Evolutionary conservation across 2,888 invertebrate genomes (phyloP), one percentile per base, ranked within the genome.

Genomic region (Amblyjoppa proteus): DNA sequence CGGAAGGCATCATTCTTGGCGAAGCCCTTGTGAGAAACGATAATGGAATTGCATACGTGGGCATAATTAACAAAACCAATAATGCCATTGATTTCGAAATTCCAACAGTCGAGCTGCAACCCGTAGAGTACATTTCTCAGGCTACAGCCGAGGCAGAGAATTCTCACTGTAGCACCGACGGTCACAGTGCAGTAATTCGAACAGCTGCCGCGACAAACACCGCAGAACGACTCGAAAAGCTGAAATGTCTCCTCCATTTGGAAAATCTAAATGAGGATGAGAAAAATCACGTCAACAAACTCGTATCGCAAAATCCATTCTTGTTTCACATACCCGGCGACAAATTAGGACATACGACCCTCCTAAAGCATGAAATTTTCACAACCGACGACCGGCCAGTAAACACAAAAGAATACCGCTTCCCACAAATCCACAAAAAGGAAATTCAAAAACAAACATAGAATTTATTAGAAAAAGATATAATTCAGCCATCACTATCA

Each of bases 101-200:
- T 1, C 64, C 34, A 6, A 64, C 64, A 64, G 34, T 64, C 3
- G 34, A 64, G 38, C 16, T 64, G 38, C 31, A 64, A 64, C 64
- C 64, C 4, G 5, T n/a, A n/a, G n/a, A n/a, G n/a, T n/a, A 31
- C 31, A 34, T 64, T 16, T 31, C 34, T 0, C 13, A 2, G 11
- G 5, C 7, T 11, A 6, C 64, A 4, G 2, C 2, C 34, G 31
- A 64, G 4, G 13, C 5, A 13, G 34, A 64, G 64, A 64, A 64
- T 64, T 64, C 31, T 64, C 64, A 13, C 34, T 64, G 64, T 34
- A 64, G 64, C 64, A 41, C 13, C 31, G 74, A n/a, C 75, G 79
- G 38, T 51, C 85, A 85, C 81, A 88, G 73, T 71, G 86, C 64
- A 64, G 64, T 4, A 64, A 64, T 64, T 64, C 64, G 31, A 11